Percentiles rank a stretch among this genome's conserved stretches.
Evolutionary conservation across 1,140 invertebrate genomes (phyloP).

Genomic region (Lycorma delicatula): DNA sequence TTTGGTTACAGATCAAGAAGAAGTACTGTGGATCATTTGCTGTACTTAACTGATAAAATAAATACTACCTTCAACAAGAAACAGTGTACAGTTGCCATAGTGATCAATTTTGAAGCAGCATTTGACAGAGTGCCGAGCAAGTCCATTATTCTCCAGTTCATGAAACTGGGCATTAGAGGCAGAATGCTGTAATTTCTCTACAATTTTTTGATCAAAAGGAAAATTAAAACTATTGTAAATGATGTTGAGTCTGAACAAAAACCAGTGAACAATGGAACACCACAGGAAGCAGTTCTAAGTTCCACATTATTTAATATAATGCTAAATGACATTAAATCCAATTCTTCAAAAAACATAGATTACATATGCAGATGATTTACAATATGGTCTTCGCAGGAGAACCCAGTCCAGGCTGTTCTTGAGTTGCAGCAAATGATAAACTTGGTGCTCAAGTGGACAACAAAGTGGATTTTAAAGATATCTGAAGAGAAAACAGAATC

Average conservation of each 20-base stretch:
- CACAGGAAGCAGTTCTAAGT: too few relatives aligned
- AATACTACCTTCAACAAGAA: neutral
- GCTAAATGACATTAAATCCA: too few relatives aligned
- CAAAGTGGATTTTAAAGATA: neutral
- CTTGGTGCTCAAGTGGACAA: neutral
- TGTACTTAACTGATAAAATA: neutral
- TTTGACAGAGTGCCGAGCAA: neutral
- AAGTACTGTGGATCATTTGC: neutral
- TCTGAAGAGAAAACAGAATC: neutral
- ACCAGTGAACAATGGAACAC: conserved; percentile 1
- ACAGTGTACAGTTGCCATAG: too few relatives aligned
- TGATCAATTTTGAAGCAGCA: neutral
- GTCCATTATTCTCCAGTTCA: neutral
- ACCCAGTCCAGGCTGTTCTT: neutral
- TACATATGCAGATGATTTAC: neutral
- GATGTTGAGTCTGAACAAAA: neutral
- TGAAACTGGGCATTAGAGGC: too few relatives aligned
- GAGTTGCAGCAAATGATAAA: neutral
- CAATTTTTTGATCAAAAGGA: neutral
- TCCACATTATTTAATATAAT: too few relatives aligned
- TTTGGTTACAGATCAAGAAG: conserved; percentile 9
- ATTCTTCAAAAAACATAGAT: neutral
- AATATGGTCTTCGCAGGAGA: neutral
- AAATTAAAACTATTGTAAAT: conserved; percentile 3
- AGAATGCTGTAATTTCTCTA: conserved; percentile 4